Base-by-base conservation (phyloP, 2,888 invertebrate species). In the Nasonovia ribisnigri region DNA sequence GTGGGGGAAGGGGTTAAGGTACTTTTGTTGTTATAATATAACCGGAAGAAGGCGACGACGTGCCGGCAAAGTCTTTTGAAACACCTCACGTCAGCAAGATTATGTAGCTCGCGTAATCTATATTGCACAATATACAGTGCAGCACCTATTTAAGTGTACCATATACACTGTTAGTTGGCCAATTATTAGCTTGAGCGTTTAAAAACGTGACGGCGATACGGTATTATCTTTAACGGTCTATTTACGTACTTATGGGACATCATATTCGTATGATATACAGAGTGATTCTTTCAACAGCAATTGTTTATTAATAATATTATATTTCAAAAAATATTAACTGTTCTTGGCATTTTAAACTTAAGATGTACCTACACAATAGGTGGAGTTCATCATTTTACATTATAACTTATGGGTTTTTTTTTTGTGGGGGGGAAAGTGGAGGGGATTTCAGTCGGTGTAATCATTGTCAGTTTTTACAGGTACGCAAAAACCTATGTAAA, bases 21-120 rank as follows among this genome's bases (percentile, higher is more conserved):
- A 84, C 84, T 84, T 42, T 84, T 43, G 84, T 84, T 84, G 43
- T 84, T 84, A 43, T 84, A 84, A 42, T 84, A n/a, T 29, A 26
- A 26, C 54, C 42, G 42, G 88, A 88, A 54, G 54, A 42, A 26
- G 29, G 26, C 16, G 42, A 57, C 54, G 88, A 88, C 57, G 54
- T 42, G 88, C 57, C 3, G 42, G 29, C 88, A 54, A 88, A 54
- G 26, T 88, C 36, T 57, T 54, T 88, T 36, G 57, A 54, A 43
- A 88, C 29, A 57, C 42, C 42, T 42, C 36, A 88, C 88, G 88
- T 88, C 77, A 57, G 89, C 57, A 29, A 29, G 29, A 60, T 42
- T 77, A 36, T 36, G 43, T 43, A 84, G 43, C 43, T 1, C 20
- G 36, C 20, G 36, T 77, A 77, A 77, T 77, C 36, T 77, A 77